phyloP scores from a whole-genome alignment of 2,113 vertebrate species.

The Oenanthe oenanthe region DNA sequence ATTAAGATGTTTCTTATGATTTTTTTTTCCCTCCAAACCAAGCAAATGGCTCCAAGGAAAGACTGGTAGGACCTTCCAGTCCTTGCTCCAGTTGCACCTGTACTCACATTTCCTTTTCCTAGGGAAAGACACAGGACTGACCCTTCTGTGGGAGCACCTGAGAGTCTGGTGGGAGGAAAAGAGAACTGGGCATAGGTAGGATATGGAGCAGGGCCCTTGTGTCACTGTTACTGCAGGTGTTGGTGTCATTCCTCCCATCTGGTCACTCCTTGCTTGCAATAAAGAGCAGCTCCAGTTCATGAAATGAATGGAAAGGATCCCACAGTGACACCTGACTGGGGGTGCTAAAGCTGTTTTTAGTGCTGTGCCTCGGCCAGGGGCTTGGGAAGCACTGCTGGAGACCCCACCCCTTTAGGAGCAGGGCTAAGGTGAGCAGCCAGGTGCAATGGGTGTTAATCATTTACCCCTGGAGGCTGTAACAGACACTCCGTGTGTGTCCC shows the following conservation, averaged over 20 bases:
- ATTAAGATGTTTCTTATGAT: neutral
- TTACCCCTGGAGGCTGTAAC: neutral
- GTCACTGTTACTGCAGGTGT: neutral
- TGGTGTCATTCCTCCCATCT: neutral
- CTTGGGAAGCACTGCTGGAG: neutral
- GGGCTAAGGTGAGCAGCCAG: neutral
- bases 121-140: neutral
- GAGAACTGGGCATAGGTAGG: neutral
- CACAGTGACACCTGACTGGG: neutral
- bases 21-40: neutral
- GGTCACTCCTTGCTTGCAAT: neutral
- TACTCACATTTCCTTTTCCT: neutral
- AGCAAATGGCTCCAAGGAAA: neutral
- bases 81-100: neutral
- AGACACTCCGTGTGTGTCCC: neutral
- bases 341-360: neutral
- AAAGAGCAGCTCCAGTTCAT: neutral
- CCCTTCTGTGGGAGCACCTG: neutral
- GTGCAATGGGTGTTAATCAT: conserved; percentile 12
- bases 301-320: neutral
- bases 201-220: rapidly evolving
- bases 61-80: neutral
- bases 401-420: rapidly evolving
- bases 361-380: neutral
- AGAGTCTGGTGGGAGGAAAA: neutral